Evolutionary conservation across 2,797 vertebrate species (phyloP).

Genomic region (Crocodylus rhombifer): DNA sequence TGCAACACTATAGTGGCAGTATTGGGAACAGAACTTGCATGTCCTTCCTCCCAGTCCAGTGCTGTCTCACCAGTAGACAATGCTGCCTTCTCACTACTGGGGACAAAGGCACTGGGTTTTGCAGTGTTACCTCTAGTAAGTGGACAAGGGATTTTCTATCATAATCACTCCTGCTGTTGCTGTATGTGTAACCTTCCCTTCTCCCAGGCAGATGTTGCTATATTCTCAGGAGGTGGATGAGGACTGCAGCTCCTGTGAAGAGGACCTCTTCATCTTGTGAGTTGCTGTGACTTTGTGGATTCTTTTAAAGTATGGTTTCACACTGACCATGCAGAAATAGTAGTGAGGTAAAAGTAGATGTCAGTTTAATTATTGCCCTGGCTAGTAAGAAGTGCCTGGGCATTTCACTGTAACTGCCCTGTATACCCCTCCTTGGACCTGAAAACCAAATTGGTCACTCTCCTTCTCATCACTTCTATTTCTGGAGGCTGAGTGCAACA

Average conservation of each 20-base stretch:
- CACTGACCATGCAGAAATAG: not conserved
- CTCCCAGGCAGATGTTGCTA: conserved; percentile 92
- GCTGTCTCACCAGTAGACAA: not conserved
- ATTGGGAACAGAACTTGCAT: not conserved
- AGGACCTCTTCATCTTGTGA: conserved; percentile 98
- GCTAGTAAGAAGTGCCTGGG: not conserved
- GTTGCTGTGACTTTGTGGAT: conserved; percentile 68
- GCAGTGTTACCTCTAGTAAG: not conserved
- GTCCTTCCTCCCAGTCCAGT: not conserved
- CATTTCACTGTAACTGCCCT: not conserved
- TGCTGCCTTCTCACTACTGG: not conserved
- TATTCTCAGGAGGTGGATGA: conserved; percentile 96
- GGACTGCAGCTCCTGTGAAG: conserved; percentile 93
- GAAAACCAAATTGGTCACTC: conserved; percentile 4
- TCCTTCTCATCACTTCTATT: not conserved
- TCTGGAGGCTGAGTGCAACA: not conserved
- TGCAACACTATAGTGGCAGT: not conserved
- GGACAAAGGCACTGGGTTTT: not conserved
- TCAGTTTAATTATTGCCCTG: not conserved
- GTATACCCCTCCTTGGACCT: not conserved
- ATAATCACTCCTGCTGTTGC: not conserved
- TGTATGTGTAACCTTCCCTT: conserved; percentile 23
- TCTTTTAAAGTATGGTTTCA: not conserved
- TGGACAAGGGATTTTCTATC: not conserved
- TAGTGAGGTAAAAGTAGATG: not conserved